Evolutionary conservation across 1,140 invertebrate species (phyloP).

Genomic region (Penaeus chinensis): DNA sequence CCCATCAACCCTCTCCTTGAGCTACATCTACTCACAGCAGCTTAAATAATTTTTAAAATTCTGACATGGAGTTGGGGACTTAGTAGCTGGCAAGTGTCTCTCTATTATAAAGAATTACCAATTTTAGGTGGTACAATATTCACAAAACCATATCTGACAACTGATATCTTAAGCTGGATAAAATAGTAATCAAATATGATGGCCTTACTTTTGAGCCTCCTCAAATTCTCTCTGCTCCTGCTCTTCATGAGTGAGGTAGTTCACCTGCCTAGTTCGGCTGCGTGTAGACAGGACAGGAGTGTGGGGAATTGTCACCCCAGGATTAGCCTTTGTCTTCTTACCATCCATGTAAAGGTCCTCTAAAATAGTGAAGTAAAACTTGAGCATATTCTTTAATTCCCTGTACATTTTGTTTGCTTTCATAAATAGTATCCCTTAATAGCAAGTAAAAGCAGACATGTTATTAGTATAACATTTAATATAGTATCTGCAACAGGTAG

Average conservation of each 20-base stretch:
- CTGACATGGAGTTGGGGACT: no score
- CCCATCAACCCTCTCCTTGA: no score
- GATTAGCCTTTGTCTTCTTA: conserved; percentile 1
- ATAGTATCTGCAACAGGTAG: neutral
- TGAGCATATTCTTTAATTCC: no score
- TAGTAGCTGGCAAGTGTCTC: no score
- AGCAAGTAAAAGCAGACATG: neutral
- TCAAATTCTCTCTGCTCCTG: conserved; percentile 57
- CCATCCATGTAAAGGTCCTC: conserved; percentile 5
- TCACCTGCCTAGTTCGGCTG: conserved; percentile 31
- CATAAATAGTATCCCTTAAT: no score
- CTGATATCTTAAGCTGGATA: no score
- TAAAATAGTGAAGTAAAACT: neutral
- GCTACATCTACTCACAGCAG: no score
- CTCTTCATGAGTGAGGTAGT: conserved; percentile 53
- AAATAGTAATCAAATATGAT: neutral
- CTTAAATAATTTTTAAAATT: no score
- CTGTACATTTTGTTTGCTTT: no score
- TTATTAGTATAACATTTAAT: neutral
- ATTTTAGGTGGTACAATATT: no score
- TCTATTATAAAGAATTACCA: no score
- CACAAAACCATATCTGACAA: no score
- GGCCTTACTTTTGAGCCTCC: conserved; percentile 59
- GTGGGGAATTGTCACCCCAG: conserved; percentile 43
- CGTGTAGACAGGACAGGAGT: conserved; percentile 58